These are phyloP conservation scores for Sitobion miscanthi DNA, from an alignment of 1,140 invertebrate species.

Conservation along the genomic window DNA sequence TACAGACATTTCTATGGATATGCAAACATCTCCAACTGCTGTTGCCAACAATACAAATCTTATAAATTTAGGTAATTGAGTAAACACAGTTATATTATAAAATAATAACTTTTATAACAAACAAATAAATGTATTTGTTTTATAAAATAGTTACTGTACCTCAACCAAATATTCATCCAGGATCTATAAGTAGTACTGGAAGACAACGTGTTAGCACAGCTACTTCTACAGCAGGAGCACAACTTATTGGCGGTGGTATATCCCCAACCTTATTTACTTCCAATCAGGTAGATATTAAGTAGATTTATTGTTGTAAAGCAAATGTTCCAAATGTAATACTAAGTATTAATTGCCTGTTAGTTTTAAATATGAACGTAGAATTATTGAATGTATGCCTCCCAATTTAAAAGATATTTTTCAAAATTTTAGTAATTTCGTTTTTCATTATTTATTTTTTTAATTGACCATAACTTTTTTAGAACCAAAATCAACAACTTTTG, in stretches of 20 bases:
- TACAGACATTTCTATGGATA: constrained; percentile 68
- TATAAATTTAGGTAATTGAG: constrained; percentile 25
- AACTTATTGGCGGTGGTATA: constrained; percentile 76
- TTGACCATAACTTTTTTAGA: constrained; percentile 62
- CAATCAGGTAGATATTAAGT: constrained; percentile 40
- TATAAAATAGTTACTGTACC: constrained; percentile 60
- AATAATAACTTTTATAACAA: background rate
- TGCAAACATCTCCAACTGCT: constrained; percentile 2
- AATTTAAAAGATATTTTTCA: background rate
- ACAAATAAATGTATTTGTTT: background rate
- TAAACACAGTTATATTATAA: too few species aligned
- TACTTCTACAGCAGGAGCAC: constrained; percentile 71
- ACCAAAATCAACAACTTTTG: constrained; percentile 33
- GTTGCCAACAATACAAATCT: constrained; percentile 41
- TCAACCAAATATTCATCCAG: constrained; percentile 71
- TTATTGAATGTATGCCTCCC: background rate
- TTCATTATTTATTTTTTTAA: constrained; percentile 18
- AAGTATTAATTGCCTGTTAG: background rate
- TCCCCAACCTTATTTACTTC: constrained; percentile 72
- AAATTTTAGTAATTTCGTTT: background rate
- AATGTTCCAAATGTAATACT: background rate
- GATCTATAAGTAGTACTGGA: constrained; percentile 71
- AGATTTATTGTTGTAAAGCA: background rate
- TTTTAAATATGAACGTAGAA: constrained; percentile 18
- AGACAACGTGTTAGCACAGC: constrained; percentile 67